Evolutionary conservation across 1,140 invertebrate genomes (phyloP).

Genomic region (Rhizoglyphus robini): DNA sequence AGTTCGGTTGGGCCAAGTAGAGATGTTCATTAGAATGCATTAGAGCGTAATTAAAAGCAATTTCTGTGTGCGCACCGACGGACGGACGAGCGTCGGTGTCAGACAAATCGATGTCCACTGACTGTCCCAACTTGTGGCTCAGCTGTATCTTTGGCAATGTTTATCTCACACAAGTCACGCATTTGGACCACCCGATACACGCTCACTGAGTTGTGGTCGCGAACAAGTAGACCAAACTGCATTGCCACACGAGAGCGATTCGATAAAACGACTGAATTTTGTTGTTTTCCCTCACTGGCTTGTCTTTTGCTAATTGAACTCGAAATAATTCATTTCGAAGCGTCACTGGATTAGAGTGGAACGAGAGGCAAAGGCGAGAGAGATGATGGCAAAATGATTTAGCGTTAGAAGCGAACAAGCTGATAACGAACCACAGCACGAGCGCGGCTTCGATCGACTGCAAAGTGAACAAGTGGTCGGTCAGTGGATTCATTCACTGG

Average conservation of each 20-base stretch:
- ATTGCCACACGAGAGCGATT: no score
- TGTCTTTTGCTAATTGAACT: constrained; percentile 1
- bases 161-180: no score
- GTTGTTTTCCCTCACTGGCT: neutral
- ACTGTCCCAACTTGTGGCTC: neutral
- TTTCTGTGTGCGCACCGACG: no score
- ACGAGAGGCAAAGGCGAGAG: constrained; percentile 17
- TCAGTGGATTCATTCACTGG: neutral
- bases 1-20: no score
- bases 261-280: neutral
- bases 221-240: no score
- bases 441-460: neutral
- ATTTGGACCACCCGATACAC: neutral
- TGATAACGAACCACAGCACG: constrained; percentile 7
- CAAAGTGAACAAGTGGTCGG: neutral
- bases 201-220: no score
- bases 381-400: neutral
- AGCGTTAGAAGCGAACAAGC: constrained; percentile 1
- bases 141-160: no score
- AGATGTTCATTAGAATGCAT: constrained; percentile 2
- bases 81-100: no score
- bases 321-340: constrained; percentile 4
- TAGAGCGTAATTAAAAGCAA: constrained; percentile 9
- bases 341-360: neutral
- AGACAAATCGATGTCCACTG: neutral